These are phyloP conservation scores for Corythoichthys haematopterus DNA, from an alignment of 2,113 vertebrate species.

Conservation along the genomic window DNA sequence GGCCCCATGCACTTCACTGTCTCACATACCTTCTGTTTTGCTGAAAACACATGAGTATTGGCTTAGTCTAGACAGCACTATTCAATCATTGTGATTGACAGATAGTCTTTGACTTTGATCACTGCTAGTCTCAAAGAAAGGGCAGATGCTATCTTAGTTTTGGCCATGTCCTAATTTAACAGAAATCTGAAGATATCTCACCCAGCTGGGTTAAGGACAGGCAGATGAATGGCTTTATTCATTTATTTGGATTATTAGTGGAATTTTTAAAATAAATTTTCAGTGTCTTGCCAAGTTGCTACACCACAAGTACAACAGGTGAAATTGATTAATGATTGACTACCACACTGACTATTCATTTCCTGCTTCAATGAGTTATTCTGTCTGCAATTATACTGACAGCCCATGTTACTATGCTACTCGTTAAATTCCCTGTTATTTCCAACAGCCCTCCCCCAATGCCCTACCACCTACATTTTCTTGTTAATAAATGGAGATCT, in stretches of 20 bases:
- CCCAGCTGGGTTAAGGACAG: conserved; percentile 21
- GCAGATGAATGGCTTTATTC: conserved; percentile 27
- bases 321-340: conserved; percentile 5
- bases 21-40: conserved; percentile 19
- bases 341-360: conserved; percentile 1
- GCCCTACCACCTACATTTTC: background rate
- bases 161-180: conserved; percentile 36
- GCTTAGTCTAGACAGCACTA: conserved; percentile 32
- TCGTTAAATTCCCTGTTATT: background rate
- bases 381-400: background rate
- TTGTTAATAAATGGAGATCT: background rate
- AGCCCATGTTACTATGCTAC: background rate
- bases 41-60: conserved; percentile 22
- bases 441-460: background rate
- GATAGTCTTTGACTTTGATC: conserved; percentile 46
- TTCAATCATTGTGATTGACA: conserved; percentile 60
- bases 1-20: background rate
- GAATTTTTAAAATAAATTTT: background rate
- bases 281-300: background rate
- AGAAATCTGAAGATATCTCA: conserved; percentile 41
- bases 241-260: too few species aligned
- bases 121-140: conserved; percentile 45
- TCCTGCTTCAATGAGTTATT: conserved; percentile 6
- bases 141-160: conserved; percentile 60
- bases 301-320: conserved; percentile 6